phyloP scores from a whole-genome alignment of 2,113 vertebrate species.

The Reinhardtius hippoglossoides region DNA sequence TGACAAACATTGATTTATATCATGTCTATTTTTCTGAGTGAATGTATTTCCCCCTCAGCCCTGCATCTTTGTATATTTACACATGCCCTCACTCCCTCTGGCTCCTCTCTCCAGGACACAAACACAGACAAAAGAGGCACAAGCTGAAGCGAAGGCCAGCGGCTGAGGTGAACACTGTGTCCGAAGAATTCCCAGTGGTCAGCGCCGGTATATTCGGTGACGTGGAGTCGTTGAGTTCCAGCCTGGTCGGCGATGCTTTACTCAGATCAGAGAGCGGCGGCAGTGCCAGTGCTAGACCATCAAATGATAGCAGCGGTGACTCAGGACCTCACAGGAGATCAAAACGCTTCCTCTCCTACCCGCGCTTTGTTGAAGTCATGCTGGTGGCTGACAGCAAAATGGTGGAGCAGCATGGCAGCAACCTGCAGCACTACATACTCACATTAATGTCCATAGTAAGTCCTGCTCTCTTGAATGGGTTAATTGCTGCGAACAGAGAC shows the following conservation, averaged over 20 bases:
- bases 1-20: constrained; percentile 23
- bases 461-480: constrained; percentile 50
- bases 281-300: constrained; percentile 55
- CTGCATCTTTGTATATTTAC: constrained; percentile 50
- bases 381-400: constrained; percentile 97
- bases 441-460: constrained; percentile 99
- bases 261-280: constrained; percentile 65
- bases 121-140: constrained; percentile 82
- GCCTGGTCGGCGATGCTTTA: constrained; percentile 73
- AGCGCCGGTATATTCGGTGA: constrained; percentile 78
- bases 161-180: constrained; percentile 34
- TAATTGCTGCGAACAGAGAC: background rate
- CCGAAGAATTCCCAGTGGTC: constrained; percentile 44
- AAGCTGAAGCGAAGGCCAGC: constrained; percentile 71
- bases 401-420: constrained; percentile 94
- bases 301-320: constrained; percentile 80
- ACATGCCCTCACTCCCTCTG: constrained; percentile 27
- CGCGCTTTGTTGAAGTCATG: constrained; percentile 98
- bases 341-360: constrained; percentile 97
- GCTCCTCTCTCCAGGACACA: constrained; percentile 83
- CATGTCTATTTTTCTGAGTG: constrained; percentile 22
- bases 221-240: constrained; percentile 80
- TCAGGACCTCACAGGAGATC: constrained; percentile 88
- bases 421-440: constrained; percentile 97
- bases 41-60: constrained; percentile 22